These are phyloP conservation scores for Tetragnatha versicolor DNA, from an alignment of 1,140 invertebrate species.

Conservation along the genomic window DNA sequence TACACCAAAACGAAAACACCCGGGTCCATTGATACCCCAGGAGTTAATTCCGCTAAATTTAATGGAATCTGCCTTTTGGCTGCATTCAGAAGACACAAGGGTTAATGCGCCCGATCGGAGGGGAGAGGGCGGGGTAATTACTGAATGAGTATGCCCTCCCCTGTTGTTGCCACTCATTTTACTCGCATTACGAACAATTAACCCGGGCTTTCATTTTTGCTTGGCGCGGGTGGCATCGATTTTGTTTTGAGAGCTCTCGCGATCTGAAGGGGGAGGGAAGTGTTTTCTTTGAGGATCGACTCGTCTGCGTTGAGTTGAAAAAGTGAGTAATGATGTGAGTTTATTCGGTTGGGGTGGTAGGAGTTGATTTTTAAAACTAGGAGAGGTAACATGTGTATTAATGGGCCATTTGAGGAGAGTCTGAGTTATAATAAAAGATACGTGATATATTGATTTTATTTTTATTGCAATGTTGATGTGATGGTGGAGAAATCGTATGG, in stretches of 20 bases:
- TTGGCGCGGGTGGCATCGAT: background rate
- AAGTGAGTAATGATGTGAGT: no score
- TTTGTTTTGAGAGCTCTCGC: background rate
- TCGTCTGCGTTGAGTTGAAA: no score
- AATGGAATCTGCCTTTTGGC: conserved; percentile 6
- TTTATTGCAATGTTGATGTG: no score
- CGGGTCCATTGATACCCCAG: background rate
- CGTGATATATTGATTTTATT: no score
- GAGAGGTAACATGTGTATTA: no score
- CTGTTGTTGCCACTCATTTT: conserved; percentile 12
- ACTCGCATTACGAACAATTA: conserved; percentile 32
- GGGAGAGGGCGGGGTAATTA: conserved; percentile 7
- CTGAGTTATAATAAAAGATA: no score
- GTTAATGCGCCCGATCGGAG: conserved; percentile 3
- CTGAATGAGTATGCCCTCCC: conserved; percentile 11
- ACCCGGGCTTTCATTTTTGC: conserved; percentile 3
- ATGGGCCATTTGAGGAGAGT: no score
- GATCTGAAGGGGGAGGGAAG: background rate
- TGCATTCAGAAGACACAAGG: conserved; percentile 11
- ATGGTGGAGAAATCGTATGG: no score
- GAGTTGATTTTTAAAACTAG: no score
- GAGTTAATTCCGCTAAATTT: conserved; percentile 35
- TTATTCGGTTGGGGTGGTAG: no score
- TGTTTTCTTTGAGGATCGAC: no score
- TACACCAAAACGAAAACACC: no score